These are phyloP conservation scores for Cephalopholis sonnerati DNA, from an alignment of 2,113 vertebrate genomes.

Conservation along the genomic window DNA sequence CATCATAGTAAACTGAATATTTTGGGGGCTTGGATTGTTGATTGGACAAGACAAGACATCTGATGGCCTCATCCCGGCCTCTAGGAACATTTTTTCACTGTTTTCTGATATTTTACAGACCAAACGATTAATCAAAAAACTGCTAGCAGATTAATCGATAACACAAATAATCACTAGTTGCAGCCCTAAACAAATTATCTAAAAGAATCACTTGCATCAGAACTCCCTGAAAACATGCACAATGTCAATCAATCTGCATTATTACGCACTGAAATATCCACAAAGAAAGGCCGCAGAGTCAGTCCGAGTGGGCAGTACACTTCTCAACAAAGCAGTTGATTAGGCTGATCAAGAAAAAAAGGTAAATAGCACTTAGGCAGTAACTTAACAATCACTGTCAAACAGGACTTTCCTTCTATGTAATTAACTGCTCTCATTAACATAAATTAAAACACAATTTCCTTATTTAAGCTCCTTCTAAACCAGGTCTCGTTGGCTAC, in stretches of 20 bases:
- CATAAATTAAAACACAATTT: conserved; percentile 19
- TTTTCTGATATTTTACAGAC: not conserved
- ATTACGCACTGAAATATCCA: not conserved
- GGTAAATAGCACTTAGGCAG: not conserved
- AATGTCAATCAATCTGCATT: not conserved
- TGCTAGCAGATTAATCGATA: not conserved
- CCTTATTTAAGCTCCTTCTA: conserved; percentile 7
- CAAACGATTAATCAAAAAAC: not conserved
- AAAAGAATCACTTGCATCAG: not conserved
- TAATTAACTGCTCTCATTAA: conserved; percentile 17
- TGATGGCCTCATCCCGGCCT: not conserved
- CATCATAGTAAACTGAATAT: not conserved
- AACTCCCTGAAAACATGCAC: not conserved
- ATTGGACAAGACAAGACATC: not conserved
- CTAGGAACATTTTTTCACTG: not conserved
- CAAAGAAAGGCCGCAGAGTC: not conserved
- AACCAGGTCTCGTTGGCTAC: conserved; percentile 6
- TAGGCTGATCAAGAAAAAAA: conserved; percentile 5
- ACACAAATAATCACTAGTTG: not conserved
- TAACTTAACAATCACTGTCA: conserved; percentile 2
- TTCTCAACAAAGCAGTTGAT: conserved; percentile 9
- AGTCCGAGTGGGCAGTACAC: not conserved
- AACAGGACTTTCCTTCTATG: conserved; percentile 1
- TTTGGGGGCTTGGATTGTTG: not conserved
- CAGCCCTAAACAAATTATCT: not conserved